These are phyloP conservation scores for Trichopria drosophilae DNA, from an alignment of 2,888 invertebrate genomes.

Conservation along the genomic window DNA sequence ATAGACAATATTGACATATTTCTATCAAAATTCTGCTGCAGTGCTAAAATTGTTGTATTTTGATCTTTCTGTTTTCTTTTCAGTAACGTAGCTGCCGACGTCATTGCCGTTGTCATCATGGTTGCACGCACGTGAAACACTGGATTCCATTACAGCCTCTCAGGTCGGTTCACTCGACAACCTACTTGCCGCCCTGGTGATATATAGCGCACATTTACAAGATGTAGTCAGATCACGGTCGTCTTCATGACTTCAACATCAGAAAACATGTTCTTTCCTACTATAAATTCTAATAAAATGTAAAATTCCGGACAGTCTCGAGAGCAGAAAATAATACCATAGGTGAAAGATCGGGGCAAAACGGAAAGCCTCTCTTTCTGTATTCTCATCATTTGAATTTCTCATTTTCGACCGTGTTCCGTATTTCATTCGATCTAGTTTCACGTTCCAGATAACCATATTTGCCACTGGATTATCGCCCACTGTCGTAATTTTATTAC, in stretches of 20 bases:
- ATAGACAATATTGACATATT: too few species aligned
- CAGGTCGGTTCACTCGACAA: conserved; percentile 16
- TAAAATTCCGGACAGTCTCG: conserved; percentile 43
- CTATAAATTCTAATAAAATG: conserved; percentile 53
- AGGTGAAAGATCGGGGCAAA: conserved; percentile 1
- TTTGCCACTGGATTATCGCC: too few species aligned
- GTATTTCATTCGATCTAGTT: neutral
- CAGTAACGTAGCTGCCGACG: conserved; percentile 26
- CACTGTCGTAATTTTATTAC: too few species aligned
- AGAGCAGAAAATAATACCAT: conserved; percentile 6
- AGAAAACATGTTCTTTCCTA: conserved; percentile 53
- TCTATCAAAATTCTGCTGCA: too few species aligned
- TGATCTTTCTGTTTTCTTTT: too few species aligned
- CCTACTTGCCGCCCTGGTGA: conserved; percentile 39
- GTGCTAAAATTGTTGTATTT: too few species aligned
- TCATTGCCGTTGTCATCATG: conserved; percentile 2
- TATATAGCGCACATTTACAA: conserved; percentile 51
- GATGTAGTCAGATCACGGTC: conserved; percentile 53
- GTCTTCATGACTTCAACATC: conserved; percentile 52
- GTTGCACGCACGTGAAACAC: conserved; percentile 23
- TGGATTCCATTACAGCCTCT: conserved; percentile 19
- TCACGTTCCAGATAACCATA: too few species aligned
- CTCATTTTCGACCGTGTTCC: conserved; percentile 11
- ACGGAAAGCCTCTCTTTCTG: conserved; percentile 8
- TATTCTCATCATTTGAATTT: conserved; percentile 15